Conservation (phyloP, 1,140 invertebrate genomes). For the Drosophila punjabiensis region DNA sequence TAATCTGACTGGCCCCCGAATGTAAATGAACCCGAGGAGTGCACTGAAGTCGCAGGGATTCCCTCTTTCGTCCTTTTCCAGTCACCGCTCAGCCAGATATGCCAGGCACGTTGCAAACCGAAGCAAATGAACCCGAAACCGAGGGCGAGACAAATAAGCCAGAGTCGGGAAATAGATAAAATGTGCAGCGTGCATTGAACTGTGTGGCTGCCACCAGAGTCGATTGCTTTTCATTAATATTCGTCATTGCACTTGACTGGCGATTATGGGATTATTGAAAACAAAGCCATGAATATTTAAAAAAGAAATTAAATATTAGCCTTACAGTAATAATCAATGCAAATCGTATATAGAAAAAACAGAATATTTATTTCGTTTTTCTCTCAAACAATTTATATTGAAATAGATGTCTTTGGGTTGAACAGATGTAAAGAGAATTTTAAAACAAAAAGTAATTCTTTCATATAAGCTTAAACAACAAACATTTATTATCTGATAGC, state of each 20-base stretch:
- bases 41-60: conserved; percentile 5
- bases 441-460: not conserved
- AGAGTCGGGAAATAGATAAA: conserved; percentile 12
- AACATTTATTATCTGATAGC: not conserved
- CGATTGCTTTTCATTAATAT: conserved; percentile 15
- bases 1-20: conserved; percentile 39
- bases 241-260: conserved; percentile 8
- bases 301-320: not conserved
- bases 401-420: not conserved
- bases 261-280: conserved; percentile 13
- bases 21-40: conserved; percentile 33
- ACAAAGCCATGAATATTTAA: conserved; percentile 3
- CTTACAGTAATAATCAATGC: not conserved
- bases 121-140: conserved; percentile 19
- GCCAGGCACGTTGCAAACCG: conserved; percentile 35
- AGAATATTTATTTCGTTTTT: not conserved
- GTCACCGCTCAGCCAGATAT: conserved; percentile 25
- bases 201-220: not conserved
- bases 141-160: conserved; percentile 18
- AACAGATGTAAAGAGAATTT: not conserved
- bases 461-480: not conserved
- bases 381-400: not conserved
- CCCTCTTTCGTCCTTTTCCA: not conserved
- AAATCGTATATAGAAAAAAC: not conserved
- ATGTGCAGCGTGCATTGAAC: conserved; percentile 52